Percentiles rank a stretch among this genome's conserved stretches.
Evolutionary conservation across 2,888 invertebrate species (phyloP).

Genomic region (Tetropium fuscum): DNA sequence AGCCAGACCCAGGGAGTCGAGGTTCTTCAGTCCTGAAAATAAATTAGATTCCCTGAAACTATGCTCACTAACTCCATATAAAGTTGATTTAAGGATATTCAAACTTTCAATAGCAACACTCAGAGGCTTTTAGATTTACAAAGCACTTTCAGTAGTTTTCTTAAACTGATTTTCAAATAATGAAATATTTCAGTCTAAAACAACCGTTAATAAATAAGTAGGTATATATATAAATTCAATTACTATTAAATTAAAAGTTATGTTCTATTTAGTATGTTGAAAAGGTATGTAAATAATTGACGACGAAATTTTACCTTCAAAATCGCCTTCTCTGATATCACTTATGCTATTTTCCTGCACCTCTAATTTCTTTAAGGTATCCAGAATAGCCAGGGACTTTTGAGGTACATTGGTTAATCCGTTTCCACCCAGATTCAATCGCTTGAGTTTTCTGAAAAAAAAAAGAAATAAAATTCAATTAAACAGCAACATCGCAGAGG

Average conservation of each 20-base stretch:
- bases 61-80: background rate
- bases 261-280: background rate
- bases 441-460: slow-evolving; percentile 77
- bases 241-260: no score
- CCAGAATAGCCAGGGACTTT: slow-evolving; percentile 81
- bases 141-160: no score
- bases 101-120: background rate
- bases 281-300: background rate
- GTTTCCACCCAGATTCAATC: slow-evolving; percentile 89
- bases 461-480: no score
- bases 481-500: no score
- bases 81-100: slow-evolving; percentile 6
- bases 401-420: slow-evolving; percentile 82
- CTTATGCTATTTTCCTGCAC: slow-evolving; percentile 88
- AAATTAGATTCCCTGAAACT: slow-evolving; percentile 18
- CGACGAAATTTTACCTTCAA: slow-evolving; percentile 81
- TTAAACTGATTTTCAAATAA: no score
- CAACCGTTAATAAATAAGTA: no score
- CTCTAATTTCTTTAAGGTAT: slow-evolving; percentile 86
- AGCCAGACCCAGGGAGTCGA: slow-evolving; percentile 87
- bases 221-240: no score
- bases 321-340: slow-evolving; percentile 84
- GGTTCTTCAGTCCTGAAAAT: slow-evolving; percentile 77
- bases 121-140: no score
- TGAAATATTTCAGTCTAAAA: no score